Conservation (phyloP, 1,140 invertebrate genomes). For the Subanguina moxae region DNA sequence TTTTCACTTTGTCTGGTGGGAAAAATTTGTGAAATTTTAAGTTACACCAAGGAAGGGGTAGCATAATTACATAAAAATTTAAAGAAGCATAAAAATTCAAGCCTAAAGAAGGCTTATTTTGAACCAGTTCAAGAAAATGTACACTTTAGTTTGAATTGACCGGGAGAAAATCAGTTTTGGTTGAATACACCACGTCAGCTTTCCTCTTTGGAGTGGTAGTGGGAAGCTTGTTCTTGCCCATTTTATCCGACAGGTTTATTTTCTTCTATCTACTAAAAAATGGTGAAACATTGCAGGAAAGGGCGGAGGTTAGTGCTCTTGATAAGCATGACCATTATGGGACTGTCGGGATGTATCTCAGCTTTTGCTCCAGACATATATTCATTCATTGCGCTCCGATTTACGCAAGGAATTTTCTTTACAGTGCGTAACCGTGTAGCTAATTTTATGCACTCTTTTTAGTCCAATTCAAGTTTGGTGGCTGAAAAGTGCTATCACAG, state of each 20-base stretch:
- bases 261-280: slow-evolving; percentile 17
- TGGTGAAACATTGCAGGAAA: slow-evolving; percentile 8
- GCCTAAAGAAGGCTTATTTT: no score
- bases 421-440: slow-evolving; percentile 19
- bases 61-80: no score
- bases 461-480: no score
- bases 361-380: slow-evolving; percentile 35
- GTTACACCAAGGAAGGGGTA: no score
- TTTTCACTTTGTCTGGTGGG: no score
- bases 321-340: slow-evolving; percentile 3
- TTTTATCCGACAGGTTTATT: slow-evolving; percentile 20
- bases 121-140: no score
- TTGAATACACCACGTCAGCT: slow-evolving; percentile 20
- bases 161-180: slow-evolving; percentile 16
- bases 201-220: slow-evolving; percentile 23
- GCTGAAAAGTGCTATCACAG: no score
- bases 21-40: no score
- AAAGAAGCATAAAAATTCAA: no score
- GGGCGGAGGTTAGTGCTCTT: slow-evolving; percentile 24
- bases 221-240: slow-evolving; percentile 12
- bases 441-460: slow-evolving; percentile 9
- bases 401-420: slow-evolving; percentile 33
- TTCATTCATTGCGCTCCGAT: slow-evolving; percentile 34
- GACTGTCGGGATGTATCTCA: slow-evolving; percentile 17
- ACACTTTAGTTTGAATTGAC: slow-evolving; percentile 21